A percentile compares a stretch with the other conserved stretches of the same genome.
Evolutionary conservation across 35 echinoderm and acorn worm species (phyloP).

Genomic region (Apostichopus japonicus): DNA sequence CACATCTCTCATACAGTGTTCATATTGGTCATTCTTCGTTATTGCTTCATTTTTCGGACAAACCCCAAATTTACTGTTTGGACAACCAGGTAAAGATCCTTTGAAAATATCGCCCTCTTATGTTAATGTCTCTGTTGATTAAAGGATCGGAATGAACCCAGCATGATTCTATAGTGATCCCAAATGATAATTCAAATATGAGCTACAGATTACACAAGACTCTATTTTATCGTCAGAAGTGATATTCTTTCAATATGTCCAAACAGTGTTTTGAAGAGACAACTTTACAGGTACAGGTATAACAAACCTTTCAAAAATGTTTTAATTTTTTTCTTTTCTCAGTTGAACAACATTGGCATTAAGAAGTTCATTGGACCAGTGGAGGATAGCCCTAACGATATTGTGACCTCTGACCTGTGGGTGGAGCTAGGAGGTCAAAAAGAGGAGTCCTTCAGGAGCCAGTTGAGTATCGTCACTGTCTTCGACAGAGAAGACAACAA

Average conservation of each 20-base stretch:
- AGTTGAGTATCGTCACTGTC: neutral
- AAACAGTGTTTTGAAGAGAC: neutral
- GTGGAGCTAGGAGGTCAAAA: neutral
- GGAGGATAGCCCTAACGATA: neutral
- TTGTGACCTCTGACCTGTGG: slow-evolving; percentile 12
- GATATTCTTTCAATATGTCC: neutral
- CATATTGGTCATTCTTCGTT: too few relatives aligned
- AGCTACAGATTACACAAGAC: too few relatives aligned
- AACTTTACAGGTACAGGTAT: neutral
- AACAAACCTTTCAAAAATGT: neutral
- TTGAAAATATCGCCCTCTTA: too few relatives aligned
- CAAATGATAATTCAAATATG: too few relatives aligned
- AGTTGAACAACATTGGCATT: neutral
- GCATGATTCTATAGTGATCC: too few relatives aligned
- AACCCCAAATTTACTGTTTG: too few relatives aligned
- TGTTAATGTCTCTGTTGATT: too few relatives aligned
- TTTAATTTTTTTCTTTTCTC: neutral
- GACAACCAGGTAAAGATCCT: too few relatives aligned
- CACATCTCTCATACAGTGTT: too few relatives aligned
- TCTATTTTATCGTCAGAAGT: neutral
- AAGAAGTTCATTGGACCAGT: slow-evolving; percentile 14
- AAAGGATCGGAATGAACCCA: too few relatives aligned
- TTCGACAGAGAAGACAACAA: neutral
- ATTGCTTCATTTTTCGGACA: too few relatives aligned
- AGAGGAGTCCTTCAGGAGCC: neutral